Evolutionary conservation across 2,797 vertebrate genomes (phyloP), one percentile per base, ranked within the genome.

Genomic region (Odontamblyopus lacepedii): DNA sequence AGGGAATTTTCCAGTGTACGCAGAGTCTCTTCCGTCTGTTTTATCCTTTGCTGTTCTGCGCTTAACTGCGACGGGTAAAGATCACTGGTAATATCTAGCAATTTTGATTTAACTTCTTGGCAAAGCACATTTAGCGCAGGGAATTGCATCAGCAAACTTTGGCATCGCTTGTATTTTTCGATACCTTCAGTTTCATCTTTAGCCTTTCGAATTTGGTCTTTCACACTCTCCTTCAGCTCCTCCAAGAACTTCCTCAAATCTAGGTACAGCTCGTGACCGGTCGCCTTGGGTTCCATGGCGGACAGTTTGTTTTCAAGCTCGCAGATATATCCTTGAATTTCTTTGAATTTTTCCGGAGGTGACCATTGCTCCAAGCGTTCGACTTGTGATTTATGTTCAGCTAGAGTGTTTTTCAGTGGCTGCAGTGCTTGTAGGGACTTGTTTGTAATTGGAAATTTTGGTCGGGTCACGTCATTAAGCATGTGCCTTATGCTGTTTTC

Each of bases 241-340:
- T 93, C 94, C 44, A 95, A 72, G 50, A 89, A 77, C 85, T 88
- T 88, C 63, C 95, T 91, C 41, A 83, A 82, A 26, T 68, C 79
- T 53, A 95, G 89, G 86, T 95, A 93, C 27, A 76, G 89, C 76
- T 92, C 85, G 2, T 91, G 91, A 53, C 94, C 92, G 64, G 18
- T 77, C 75, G 85, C 71, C 80, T 93, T 87, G 15, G 65, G 71
- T 62, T 93, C 87, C 68, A 95, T 79, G 5, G 9, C 38, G 12
- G 73, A 82, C 19, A 94, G 91, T 82, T 91, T 93, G 38, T 71
- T 81, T 68, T 95, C 84, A 30, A 96, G 82, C 69, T 95, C 87
- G 60, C 84, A 84, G 51, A 92, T 87, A 13, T 86, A 18, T 0
- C 74, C 75, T 30, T 92, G 63, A 6, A 94, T 73, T 26, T 92